phyloP scores from a whole-genome alignment of 2,113 vertebrate species.

The Atherinomorus stipes region DNA sequence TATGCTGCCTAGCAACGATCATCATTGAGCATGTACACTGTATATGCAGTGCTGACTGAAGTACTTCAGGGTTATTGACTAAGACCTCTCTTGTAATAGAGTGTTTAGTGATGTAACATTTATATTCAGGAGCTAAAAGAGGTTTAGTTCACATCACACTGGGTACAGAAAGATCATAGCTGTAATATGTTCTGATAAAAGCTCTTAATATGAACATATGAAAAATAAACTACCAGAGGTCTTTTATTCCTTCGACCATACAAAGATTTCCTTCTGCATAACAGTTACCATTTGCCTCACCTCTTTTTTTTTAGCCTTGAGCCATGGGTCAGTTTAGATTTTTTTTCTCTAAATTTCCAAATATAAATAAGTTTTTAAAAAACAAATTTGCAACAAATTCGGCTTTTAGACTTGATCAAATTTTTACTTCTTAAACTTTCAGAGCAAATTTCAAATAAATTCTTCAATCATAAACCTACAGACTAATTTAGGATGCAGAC shows the following conservation, averaged over 20 bases:
- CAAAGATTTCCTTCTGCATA: background rate
- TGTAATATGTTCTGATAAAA: conserved; percentile 34
- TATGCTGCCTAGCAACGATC: conserved; percentile 63
- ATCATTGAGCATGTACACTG: conserved; percentile 14
- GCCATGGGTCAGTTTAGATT: background rate
- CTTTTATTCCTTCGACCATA: no score
- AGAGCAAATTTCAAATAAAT: background rate
- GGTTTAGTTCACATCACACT: conserved; percentile 47
- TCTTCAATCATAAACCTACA: background rate
- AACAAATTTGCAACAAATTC: background rate
- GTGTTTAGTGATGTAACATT: conserved; percentile 33
- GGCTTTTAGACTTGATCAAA: background rate
- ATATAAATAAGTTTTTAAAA: no score
- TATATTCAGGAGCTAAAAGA: conserved; percentile 62
- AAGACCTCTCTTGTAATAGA: conserved; percentile 46
- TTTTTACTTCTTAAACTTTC: background rate
- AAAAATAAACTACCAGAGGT: no score
- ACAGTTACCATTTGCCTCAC: background rate
- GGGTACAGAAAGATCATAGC: conserved; percentile 41
- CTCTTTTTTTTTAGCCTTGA: background rate
- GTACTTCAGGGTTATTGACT: conserved; percentile 30
- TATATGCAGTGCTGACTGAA: conserved; percentile 24
- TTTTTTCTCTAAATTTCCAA: no score
- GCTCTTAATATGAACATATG: conserved; percentile 19
- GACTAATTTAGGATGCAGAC: background rate